Base-by-base conservation (phyloP, 2,797 vertebrate species). In the Thripadectes ignobilis region DNA sequence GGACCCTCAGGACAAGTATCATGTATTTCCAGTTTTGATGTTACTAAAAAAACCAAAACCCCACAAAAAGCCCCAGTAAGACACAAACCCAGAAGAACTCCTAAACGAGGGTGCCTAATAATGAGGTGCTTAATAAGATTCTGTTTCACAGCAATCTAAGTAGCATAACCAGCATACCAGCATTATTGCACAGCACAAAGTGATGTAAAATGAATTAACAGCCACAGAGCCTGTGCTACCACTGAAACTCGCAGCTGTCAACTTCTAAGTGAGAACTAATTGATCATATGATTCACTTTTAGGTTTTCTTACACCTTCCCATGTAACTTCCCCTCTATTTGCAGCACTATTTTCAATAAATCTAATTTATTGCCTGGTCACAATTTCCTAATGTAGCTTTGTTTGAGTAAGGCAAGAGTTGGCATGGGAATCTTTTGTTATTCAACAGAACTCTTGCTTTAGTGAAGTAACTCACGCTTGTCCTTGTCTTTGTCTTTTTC, bases 181-280 rank as follows among this genome's bases (percentile, higher is more conserved):
- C 77, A 67, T 45, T 66, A 49, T 12, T 80, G 14, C 71, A 6
- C n/a, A 72, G 85, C 85, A 94, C 65, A 85, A 84, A 91, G 78
- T 61, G 30, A 81, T 69, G 73, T 54, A 71, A 79, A 96, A 92
- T 65, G 75, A 85, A 89, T 63, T 68, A 95, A 89, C 30, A 76
- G 41, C 24, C 65, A 63, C 2, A 82, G 69, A 94, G 43, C 38
- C 48, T 66, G 22, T 57, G 49, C 46, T 83, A 48, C 68, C 77
- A 51, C 73, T 79, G 79, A 92, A 88, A 83, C 81, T 77, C 4
- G 1, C 92, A 30, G 67, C 85, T 90, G 86, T 82, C 81, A 74
- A 52, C n/a, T 96, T 84, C 85, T 95, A 96, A 89, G 83, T 46
- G 79, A 87, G 91, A 96, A 81, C 82, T 91, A 97, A 97, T 91